Conservation (phyloP, 2,113 vertebrate genomes). For the Malurus cyaneus region DNA sequence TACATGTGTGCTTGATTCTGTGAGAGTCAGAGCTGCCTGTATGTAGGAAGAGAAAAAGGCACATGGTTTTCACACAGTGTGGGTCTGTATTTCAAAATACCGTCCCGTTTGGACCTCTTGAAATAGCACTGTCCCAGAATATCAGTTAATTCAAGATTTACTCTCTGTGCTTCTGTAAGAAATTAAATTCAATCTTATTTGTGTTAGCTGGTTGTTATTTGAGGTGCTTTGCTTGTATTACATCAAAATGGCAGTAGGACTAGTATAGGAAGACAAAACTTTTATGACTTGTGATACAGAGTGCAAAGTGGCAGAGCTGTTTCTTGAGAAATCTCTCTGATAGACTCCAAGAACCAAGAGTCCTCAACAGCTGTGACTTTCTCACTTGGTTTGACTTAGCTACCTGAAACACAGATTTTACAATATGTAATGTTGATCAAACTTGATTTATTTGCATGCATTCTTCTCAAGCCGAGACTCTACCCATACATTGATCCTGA, state of each 20-base stretch:
- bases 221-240: background rate
- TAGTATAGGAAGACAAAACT: background rate
- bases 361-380: background rate
- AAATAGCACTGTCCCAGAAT: constrained; percentile 43
- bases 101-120: background rate
- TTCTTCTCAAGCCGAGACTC: background rate
- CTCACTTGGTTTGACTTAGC: background rate
- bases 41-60: constrained; percentile 22
- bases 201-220: constrained; percentile 15
- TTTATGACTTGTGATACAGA: background rate
- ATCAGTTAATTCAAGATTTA: constrained; percentile 40
- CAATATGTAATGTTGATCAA: background rate
- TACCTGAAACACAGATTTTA: background rate
- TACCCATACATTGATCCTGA: background rate
- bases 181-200: constrained; percentile 2
- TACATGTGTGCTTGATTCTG: background rate
- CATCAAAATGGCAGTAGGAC: background rate
- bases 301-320: background rate
- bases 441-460: background rate
- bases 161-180: background rate
- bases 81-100: constrained; percentile 7
- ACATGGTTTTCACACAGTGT: background rate
- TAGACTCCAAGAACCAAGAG: background rate
- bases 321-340: background rate
- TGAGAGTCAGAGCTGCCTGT: background rate